Evolutionary conservation across 2,888 invertebrate genomes (phyloP).

Genomic region (Erpobdella octoculata): DNA sequence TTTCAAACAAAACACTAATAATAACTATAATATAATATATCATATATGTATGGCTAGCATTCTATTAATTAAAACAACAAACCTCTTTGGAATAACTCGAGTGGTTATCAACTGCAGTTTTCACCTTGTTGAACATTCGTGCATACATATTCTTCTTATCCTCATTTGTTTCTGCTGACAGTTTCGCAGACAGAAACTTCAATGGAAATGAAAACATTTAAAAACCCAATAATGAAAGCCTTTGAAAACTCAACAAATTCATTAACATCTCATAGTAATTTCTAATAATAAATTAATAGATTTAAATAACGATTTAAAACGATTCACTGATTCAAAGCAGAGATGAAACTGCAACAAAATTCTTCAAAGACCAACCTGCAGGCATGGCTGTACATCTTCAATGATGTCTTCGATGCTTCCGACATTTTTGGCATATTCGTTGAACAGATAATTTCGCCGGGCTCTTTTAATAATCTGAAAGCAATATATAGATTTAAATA

Average conservation of each 20-base stretch:
- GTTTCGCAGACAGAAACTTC: constrained; percentile 47
- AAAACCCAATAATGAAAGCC: no score
- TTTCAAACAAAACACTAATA: no score
- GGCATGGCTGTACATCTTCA: constrained; percentile 57
- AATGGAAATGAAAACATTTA: constrained; percentile 16
- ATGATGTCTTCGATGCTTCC: constrained; percentile 61
- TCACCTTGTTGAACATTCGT: constrained; percentile 61
- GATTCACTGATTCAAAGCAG: no score
- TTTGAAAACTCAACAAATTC: neutral
- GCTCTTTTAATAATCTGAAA: constrained; percentile 80
- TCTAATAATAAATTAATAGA: no score
- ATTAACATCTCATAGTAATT: constrained; percentile 2
- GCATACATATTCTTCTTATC: constrained; percentile 81
- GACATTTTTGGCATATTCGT: constrained; percentile 63
- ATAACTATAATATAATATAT: no score
- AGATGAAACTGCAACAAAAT: no score
- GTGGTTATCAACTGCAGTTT: neutral
- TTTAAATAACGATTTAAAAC: no score
- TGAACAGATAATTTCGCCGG: constrained; percentile 71
- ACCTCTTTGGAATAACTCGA: neutral
- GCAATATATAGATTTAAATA: no score
- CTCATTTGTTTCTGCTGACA: constrained; percentile 62
- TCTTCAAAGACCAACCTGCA: neutral
- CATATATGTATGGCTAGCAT: no score
- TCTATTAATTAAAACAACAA: neutral